These are phyloP conservation scores for Proales similis DNA, from an alignment of 1,140 invertebrate genomes.

Conservation along the genomic window DNA sequence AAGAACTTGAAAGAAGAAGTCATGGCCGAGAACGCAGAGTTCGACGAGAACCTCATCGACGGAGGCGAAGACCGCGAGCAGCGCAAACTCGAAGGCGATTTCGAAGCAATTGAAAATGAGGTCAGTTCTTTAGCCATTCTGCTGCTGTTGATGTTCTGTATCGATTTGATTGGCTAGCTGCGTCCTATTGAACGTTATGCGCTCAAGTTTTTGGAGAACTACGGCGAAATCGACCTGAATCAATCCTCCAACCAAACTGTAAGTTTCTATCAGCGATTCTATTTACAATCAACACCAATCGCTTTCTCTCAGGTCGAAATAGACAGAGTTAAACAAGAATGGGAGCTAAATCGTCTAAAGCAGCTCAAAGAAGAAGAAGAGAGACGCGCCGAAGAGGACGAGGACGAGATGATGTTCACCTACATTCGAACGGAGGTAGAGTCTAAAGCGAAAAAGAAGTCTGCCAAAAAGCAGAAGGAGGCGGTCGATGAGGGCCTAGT, in stretches of 20 bases:
- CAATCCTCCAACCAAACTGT: neutral
- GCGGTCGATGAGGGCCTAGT: no score
- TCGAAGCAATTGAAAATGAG: constrained; percentile 72
- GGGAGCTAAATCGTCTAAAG: constrained; percentile 76
- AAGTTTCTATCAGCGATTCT: no score
- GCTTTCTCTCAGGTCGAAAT: constrained; percentile 65
- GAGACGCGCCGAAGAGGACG: constrained; percentile 57
- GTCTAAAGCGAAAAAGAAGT: constrained; percentile 2
- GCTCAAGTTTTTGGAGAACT: constrained; percentile 75
- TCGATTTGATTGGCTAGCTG: constrained; percentile 59
- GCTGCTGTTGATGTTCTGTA: neutral
- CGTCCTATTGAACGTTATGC: constrained; percentile 85
- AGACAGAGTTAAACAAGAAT: constrained; percentile 68
- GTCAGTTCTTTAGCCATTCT: constrained; percentile 58
- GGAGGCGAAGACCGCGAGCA: constrained; percentile 58
- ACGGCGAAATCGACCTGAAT: constrained; percentile 59
- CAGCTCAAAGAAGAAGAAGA: constrained; percentile 57
- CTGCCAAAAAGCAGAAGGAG: no score
- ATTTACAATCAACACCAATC: constrained; percentile 25
- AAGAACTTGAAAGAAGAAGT: constrained; percentile 81
- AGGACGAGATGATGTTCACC: constrained; percentile 61
- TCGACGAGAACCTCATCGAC: constrained; percentile 90
- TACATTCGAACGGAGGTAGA: constrained; percentile 41
- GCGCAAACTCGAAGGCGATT: constrained; percentile 69
- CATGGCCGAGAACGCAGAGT: constrained; percentile 84